A percentile compares a stretch with the other conserved stretches of the same genome.
Conservation (phyloP, 2,888 invertebrate genomes). For the Microplitis manilae region DNA sequence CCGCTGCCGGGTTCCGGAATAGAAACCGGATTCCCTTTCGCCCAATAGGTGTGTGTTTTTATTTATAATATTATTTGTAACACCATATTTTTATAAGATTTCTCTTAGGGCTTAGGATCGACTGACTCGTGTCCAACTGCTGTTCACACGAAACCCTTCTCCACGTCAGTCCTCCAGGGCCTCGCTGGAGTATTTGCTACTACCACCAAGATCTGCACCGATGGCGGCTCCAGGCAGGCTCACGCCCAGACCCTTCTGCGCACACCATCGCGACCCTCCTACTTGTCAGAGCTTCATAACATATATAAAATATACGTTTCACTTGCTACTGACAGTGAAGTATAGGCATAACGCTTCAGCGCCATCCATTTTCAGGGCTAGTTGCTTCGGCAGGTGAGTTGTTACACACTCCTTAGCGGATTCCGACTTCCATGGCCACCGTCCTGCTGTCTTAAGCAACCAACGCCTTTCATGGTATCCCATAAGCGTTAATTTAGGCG, state of each 20-base stretch:
- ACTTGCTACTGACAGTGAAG: too few relatives aligned
- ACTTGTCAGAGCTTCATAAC: too few relatives aligned
- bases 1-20: too few relatives aligned
- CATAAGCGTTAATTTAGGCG: conserved; percentile 61
- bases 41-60: too few relatives aligned
- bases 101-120: too few relatives aligned
- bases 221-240: conserved; percentile 70
- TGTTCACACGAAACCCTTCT: too few relatives aligned
- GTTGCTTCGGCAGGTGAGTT: conserved; percentile 79
- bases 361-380: conserved; percentile 80
- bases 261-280: conserved; percentile 73
- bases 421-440: conserved; percentile 84
- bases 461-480: conserved; percentile 73
- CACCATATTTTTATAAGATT: too few relatives aligned
- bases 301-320: too few relatives aligned
- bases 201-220: conserved; percentile 75
- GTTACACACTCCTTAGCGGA: conserved; percentile 74
- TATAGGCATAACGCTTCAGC: conserved; percentile 72
- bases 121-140: too few relatives aligned
- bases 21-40: too few relatives aligned
- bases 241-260: conserved; percentile 67
- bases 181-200: conserved; percentile 59
- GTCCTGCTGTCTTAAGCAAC: conserved; percentile 80
- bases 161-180: too few relatives aligned
- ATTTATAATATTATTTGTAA: too few relatives aligned